A percentile compares a stretch with the other conserved stretches of the same genome.
phyloP scores from a whole-genome alignment of 2,113 vertebrate species.

The Gnathonemus longibarbis region DNA sequence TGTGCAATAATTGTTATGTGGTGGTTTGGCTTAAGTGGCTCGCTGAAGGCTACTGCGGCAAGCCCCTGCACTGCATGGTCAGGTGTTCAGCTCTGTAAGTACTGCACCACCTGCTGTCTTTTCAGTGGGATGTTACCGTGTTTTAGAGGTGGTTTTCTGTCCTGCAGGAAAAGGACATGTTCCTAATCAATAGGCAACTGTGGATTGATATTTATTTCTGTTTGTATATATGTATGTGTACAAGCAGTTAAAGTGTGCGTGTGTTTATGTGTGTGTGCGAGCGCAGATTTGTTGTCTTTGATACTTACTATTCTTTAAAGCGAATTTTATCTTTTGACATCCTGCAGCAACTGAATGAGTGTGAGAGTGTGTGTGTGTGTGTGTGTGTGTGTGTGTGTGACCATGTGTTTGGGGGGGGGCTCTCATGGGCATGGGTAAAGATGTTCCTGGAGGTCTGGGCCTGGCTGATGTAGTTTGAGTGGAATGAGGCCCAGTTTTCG shows the following conservation, averaged over 20 bases:
- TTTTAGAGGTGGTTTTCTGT: background rate
- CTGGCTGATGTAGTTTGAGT: background rate
- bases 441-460: background rate
- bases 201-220: background rate
- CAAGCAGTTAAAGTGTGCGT: background rate
- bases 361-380: background rate
- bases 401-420: background rate
- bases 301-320: background rate
- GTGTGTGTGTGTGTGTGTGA: background rate
- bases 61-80: background rate
- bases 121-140: background rate
- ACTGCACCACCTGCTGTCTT: background rate
- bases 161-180: background rate
- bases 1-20: background rate
- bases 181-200: background rate
- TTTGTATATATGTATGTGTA: background rate
- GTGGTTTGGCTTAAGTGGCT: background rate
- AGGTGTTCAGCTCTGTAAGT: background rate
- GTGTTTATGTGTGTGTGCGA: background rate
- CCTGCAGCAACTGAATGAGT: too few species aligned
- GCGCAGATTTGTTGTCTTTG: background rate
- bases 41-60: background rate
- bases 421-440: background rate
- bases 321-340: background rate
- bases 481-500: background rate